Evolutionary conservation across 1,140 invertebrate species (phyloP).

Genomic region (Caenorhabditis inopinata): DNA sequence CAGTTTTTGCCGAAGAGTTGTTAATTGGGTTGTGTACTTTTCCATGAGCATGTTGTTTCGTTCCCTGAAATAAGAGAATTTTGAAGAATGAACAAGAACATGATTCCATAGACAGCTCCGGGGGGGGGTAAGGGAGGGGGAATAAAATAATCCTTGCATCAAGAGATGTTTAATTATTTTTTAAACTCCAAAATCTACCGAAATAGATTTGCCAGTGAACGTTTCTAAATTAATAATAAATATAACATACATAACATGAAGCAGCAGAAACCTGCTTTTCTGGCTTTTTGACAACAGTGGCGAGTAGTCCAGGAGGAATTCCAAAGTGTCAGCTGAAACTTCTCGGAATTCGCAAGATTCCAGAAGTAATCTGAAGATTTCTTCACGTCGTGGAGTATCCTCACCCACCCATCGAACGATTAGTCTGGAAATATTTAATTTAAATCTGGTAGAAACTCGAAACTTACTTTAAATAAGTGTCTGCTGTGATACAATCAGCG

Average conservation of each 20-base stretch:
- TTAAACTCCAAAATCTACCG: constrained; percentile 66
- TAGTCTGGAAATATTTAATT: constrained; percentile 64
- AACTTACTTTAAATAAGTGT: constrained; percentile 63
- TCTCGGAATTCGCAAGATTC: constrained; percentile 57
- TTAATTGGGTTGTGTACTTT: constrained; percentile 4
- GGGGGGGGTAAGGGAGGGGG: too few species aligned
- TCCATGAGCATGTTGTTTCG: constrained; percentile 23
- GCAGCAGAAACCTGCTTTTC: constrained; percentile 70
- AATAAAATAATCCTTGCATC: constrained; percentile 52
- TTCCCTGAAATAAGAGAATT: neutral
- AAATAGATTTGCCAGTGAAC: too few species aligned
- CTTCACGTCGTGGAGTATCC: constrained; percentile 68
- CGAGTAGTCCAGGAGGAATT: constrained; percentile 68
- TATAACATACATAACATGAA: constrained; percentile 71
- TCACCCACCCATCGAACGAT: constrained; percentile 71
- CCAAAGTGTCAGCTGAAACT: constrained; percentile 46
- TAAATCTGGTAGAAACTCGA: constrained; percentile 46
- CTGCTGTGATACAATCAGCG: constrained; percentile 42
- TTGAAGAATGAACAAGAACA: neutral
- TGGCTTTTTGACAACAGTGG: constrained; percentile 69
- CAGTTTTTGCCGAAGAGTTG: neutral
- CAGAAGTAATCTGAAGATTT: constrained; percentile 70
- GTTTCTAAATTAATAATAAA: too few species aligned
- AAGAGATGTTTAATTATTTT: constrained; percentile 25
- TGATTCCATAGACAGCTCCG: too few species aligned